A percentile compares a stretch with the other conserved stretches of the same genome.
Conservation (phyloP, 1,140 invertebrate species). For the Atta texana region DNA sequence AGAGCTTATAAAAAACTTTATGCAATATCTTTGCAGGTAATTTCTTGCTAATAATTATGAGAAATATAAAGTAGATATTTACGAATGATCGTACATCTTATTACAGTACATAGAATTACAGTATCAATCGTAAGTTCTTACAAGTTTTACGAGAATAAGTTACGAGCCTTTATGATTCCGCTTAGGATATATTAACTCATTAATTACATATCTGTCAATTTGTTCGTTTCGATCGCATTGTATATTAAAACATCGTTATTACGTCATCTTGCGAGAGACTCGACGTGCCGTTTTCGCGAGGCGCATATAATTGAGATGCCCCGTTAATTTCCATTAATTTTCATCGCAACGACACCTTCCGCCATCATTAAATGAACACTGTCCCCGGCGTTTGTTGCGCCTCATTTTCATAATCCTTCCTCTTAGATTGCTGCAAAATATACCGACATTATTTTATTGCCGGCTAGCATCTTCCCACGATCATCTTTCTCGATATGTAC, state of each 20-base stretch:
- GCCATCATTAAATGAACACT: constrained; percentile 31
- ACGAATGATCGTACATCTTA: too few relatives aligned
- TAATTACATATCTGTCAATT: constrained; percentile 33
- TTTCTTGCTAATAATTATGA: too few relatives aligned
- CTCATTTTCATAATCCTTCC: constrained; percentile 31
- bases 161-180: too few relatives aligned
- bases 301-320: constrained; percentile 33
- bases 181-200: too few relatives aligned
- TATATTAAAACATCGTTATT: constrained; percentile 40
- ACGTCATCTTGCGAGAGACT: neutral
- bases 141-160: too few relatives aligned
- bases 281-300: constrained; percentile 9
- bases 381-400: constrained; percentile 5
- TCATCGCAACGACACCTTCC: constrained; percentile 17
- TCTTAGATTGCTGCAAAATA: constrained; percentile 5
- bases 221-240: constrained; percentile 7
- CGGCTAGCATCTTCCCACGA: constrained; percentile 51
- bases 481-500: constrained; percentile 47
- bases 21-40: too few relatives aligned
- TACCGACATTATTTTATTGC: constrained; percentile 41
- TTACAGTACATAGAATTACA: too few relatives aligned
- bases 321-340: constrained; percentile 38
- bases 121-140: too few relatives aligned
- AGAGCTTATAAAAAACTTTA: too few relatives aligned
- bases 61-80: too few relatives aligned